Conservation (phyloP, 37 sponge, comb jelly and placozoan species). For the Ianthella basta region DNA sequence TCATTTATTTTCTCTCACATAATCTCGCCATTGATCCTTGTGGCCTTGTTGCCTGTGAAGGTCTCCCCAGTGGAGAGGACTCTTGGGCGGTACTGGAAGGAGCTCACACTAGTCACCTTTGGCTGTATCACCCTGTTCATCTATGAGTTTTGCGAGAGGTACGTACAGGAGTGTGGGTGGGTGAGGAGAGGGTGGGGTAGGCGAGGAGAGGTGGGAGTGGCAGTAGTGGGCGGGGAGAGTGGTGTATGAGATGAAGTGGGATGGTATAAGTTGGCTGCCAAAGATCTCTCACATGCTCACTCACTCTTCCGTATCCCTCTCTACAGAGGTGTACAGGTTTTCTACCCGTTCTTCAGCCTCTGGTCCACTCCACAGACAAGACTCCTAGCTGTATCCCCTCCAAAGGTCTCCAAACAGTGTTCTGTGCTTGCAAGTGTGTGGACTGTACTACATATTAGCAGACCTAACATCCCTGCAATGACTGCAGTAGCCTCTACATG, state of each 20-base stretch:
- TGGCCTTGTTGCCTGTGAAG: conserved; percentile 1
- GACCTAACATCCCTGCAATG: not conserved
- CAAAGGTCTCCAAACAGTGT: not conserved
- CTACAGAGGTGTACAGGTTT: conserved; percentile 41
- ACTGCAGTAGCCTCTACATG: not conserved
- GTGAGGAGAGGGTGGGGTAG: too few relatives aligned
- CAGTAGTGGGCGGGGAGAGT: too few relatives aligned
- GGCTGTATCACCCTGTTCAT: conserved; percentile 55
- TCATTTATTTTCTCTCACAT: too few relatives aligned
- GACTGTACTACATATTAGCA: not conserved
- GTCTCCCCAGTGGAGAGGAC: conserved; percentile 20
- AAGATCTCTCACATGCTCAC: conserved; percentile 40
- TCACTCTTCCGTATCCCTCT: conserved; percentile 43
- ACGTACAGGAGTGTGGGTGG: not conserved
- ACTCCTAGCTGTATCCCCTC: conserved; percentile 60
- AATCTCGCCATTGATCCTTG: too few relatives aligned
- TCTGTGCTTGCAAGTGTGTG: conserved; percentile 8
- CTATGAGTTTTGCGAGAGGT: conserved; percentile 89
- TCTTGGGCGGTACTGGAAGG: conserved; percentile 63
- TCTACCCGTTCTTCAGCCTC: conserved; percentile 58
- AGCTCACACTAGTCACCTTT: conserved; percentile 46
- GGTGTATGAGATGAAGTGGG: too few relatives aligned
- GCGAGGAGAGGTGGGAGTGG: too few relatives aligned
- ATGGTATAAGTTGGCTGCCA: not conserved
- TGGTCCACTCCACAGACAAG: conserved; percentile 51